Conservation (phyloP, 2,797 vertebrate genomes). For the Silurus aristotelis region DNA sequence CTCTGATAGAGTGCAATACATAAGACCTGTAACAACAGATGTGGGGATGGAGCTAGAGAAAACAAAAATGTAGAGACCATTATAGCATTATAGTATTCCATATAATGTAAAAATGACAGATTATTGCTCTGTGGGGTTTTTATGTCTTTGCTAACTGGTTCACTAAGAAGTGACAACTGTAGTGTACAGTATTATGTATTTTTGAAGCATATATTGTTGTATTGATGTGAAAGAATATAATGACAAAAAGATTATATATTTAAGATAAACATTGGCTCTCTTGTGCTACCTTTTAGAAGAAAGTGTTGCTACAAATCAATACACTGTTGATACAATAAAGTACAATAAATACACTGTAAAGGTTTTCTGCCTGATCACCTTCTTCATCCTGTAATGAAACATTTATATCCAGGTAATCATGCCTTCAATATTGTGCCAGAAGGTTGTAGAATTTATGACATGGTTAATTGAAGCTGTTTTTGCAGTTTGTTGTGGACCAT, state of each 20-base stretch:
- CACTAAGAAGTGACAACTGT: not conserved
- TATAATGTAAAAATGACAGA: not conserved
- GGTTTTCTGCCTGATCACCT: not conserved
- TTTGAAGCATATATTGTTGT: not conserved
- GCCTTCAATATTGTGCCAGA: not conserved
- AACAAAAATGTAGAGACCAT: not conserved
- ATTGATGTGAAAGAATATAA: not conserved
- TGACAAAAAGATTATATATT: not conserved
- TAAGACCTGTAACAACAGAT: not conserved
- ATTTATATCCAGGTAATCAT: not conserved
- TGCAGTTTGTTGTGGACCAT: not conserved
- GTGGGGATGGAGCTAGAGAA: slow-evolving; percentile 5
- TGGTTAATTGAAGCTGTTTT: not conserved
- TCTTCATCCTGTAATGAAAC: not conserved
- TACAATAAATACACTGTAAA: too few relatives aligned
- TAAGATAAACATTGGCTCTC: not conserved
- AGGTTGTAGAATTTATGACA: not conserved
- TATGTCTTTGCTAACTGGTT: not conserved
- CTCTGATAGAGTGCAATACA: slow-evolving; percentile 5
- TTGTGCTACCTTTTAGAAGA: not conserved
- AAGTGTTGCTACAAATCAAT: not conserved
- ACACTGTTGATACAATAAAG: too few relatives aligned
- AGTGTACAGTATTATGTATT: not conserved
- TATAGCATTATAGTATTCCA: not conserved
- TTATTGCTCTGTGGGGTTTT: not conserved